Evolutionary conservation across 2,888 invertebrate genomes (phyloP), one percentile per base, ranked within the genome.

Genomic region (Cephonodes hylas): DNA sequence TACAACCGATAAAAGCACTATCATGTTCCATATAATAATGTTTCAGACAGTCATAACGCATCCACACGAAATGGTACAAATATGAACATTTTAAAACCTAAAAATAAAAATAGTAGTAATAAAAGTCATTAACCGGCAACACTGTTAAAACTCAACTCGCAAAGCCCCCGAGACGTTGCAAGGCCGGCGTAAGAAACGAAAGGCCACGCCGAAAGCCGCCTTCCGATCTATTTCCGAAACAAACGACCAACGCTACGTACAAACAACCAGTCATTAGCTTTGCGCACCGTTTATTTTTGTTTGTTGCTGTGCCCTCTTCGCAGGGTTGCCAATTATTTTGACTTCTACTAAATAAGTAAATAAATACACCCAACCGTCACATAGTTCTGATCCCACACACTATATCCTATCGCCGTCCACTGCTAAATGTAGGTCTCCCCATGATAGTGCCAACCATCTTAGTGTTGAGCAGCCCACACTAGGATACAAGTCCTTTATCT

Each of bases 201-300:
- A 48, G 31, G 18, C 45, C 42, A 27, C n/a, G n/a, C 38, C 59
- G 45, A 59, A 48, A 34, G 48, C 46, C 59, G 20, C 27, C 46
- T 45, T 46, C 38, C 25, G 76, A 79, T 80, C 73, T 77, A 77
- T 80, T 83, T 81, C 81, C 75, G 76, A 73, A 78, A 80, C 77
- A 79, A 79, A 81, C 77, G 76, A 76, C 77, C 73, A 75, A 69
- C 71, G 42, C 25, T 46, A 5, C n/a, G 53, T 66, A 73, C 77
- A 77, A 82, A 77, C 71, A 82, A 77, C 70, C 72, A 74, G 72
- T 80, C 83, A 83, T 83, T 83, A 81, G 78, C 74, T 75, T 56
- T 57, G 60, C 45, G 48, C 31, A 53, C 60, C 58, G 61, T 64
- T 59, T 65, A 62, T 66, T 69, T 69, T 66, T 67, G 66, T 67